Percentiles rank a stretch among this genome's conserved stretches.
Conservation (phyloP, 2,113 vertebrate species). For the Oreotragus oreotragus region DNA sequence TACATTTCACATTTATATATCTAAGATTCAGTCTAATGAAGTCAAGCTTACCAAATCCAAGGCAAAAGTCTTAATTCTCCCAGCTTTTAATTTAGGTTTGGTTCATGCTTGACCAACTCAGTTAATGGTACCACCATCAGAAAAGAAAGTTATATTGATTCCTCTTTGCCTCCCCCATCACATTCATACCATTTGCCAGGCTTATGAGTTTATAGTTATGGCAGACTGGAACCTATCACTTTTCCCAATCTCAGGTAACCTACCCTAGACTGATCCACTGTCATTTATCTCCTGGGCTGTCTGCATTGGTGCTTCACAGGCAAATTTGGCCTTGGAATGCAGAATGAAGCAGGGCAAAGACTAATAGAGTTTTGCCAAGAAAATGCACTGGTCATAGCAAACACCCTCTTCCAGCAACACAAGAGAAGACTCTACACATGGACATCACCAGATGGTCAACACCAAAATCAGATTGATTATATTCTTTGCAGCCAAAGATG, state of each 20-base stretch:
- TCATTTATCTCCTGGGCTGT: too few relatives aligned
- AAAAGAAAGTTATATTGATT: background rate
- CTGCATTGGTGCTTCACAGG: background rate
- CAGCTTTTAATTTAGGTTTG: background rate
- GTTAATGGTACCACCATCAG: background rate
- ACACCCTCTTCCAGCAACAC: too few relatives aligned
- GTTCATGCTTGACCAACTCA: background rate
- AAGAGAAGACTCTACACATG: too few relatives aligned
- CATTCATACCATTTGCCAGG: background rate
- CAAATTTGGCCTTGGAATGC: too few relatives aligned
- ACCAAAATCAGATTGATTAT: too few relatives aligned
- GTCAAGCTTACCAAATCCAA: background rate
- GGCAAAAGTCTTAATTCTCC: background rate
- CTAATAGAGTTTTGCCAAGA: too few relatives aligned
- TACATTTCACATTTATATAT: background rate
- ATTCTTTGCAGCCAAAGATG: too few relatives aligned
- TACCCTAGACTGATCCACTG: too few relatives aligned
- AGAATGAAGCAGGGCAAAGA: too few relatives aligned
- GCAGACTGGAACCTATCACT: background rate
- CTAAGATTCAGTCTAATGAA: background rate
- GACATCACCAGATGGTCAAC: too few relatives aligned
- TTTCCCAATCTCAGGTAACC: background rate
- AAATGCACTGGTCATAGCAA: too few relatives aligned
- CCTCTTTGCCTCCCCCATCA: background rate
- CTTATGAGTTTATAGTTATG: background rate